These are phyloP conservation scores for Eudyptes chrysolophus DNA, from an alignment of 2,113 vertebrate genomes.

Conservation along the genomic window DNA sequence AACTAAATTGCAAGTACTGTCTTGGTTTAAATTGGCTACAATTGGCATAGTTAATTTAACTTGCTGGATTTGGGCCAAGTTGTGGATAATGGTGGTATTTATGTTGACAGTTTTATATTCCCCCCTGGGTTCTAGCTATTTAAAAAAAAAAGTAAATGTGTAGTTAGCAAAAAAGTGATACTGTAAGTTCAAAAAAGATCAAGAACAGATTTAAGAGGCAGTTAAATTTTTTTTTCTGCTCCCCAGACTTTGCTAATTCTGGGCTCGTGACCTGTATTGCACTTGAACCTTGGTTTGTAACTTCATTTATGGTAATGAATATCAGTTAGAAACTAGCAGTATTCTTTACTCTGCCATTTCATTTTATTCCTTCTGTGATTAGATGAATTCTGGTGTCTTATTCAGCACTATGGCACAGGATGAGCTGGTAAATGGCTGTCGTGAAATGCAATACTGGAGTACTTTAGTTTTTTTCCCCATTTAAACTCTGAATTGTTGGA, in stretches of 20 bases:
- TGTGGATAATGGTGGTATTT: not conserved
- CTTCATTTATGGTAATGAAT: not conserved
- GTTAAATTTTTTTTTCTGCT: not conserved
- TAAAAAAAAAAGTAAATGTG: not conserved
- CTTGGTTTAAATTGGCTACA: not conserved
- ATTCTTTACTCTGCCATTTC: not conserved
- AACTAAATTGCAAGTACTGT: not conserved
- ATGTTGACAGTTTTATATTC: not conserved
- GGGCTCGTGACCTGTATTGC: not conserved
- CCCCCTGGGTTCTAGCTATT: rapidly evolving
- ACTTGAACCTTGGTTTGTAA: not conserved
- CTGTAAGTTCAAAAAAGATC: not conserved
- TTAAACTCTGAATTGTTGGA: not conserved
- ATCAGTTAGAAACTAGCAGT: not conserved
- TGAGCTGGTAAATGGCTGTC: not conserved
- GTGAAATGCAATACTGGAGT: not conserved
- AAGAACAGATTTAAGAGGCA: not conserved
- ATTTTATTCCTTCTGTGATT: not conserved
- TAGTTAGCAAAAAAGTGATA: not conserved
- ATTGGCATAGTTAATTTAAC: not conserved
- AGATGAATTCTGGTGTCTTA: not conserved
- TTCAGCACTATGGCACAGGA: not conserved
- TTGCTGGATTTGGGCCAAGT: not conserved
- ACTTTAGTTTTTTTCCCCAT: not conserved
- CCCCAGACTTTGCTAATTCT: not conserved